These are phyloP conservation scores for Myotis davidii DNA, from an alignment of 2,113 vertebrate genomes.

Conservation along the genomic window DNA sequence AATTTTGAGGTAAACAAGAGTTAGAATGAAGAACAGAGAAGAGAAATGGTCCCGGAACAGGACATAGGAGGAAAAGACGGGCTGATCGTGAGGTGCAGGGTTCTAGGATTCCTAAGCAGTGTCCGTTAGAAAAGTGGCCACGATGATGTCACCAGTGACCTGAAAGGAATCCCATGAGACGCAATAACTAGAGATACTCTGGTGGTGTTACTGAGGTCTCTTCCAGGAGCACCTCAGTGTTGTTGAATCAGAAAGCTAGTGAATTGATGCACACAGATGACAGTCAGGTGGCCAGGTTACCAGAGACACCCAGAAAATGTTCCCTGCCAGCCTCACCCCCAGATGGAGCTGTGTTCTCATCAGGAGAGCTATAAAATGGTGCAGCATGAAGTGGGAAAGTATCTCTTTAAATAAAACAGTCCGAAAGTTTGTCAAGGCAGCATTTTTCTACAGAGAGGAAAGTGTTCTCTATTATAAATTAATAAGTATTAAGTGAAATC, in stretches of 20 bases:
- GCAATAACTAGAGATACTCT: neutral
- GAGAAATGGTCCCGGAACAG: neutral
- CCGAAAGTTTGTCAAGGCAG: neutral
- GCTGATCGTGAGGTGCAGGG: neutral
- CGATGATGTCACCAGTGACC: neutral
- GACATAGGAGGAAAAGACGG: neutral
- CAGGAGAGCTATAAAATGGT: neutral
- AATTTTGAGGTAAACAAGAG: neutral
- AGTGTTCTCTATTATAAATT: neutral
- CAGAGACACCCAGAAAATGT: neutral
- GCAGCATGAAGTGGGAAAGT: neutral
- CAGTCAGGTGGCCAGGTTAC: neutral
- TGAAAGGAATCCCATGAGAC: neutral
- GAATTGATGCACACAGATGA: neutral
- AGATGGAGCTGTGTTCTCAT: conserved; percentile 54
- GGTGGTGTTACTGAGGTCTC: neutral
- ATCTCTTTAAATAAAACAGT: neutral
- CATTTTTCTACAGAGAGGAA: conserved; percentile 29
- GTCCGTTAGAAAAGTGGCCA: neutral
- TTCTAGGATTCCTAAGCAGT: neutral
- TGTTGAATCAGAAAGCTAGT: neutral
- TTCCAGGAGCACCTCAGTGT: neutral
- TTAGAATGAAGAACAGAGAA: neutral
- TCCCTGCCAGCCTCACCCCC: conserved; percentile 41
- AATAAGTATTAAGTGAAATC: neutral